A percentile compares a stretch with the other conserved stretches of the same genome.
These are phyloP conservation scores for Hirudinaria manillensis DNA, from an alignment of 2,888 invertebrate genomes.

Conservation along the genomic window DNA sequence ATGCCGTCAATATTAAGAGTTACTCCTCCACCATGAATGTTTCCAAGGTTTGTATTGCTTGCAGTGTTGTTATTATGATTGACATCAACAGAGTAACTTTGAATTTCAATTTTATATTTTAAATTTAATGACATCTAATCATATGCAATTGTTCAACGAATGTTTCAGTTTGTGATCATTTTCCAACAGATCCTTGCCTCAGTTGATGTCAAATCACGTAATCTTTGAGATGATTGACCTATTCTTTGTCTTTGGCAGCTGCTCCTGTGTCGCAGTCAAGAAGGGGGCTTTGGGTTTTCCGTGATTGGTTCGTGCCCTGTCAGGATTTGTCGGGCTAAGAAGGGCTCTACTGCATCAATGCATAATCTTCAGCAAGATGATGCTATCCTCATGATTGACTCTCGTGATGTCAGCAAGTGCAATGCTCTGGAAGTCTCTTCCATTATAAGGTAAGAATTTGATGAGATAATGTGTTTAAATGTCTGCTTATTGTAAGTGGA, in stretches of 20 bases:
- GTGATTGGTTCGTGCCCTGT: slow-evolving; percentile 9
- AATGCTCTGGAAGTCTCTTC: not conserved
- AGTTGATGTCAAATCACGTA: too few relatives aligned
- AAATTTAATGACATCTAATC: not conserved
- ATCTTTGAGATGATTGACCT: too few relatives aligned
- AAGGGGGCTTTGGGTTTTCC: slow-evolving; percentile 23
- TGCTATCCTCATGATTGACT: slow-evolving; percentile 5
- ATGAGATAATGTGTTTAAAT: not conserved
- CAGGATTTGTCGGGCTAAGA: slow-evolving; percentile 15
- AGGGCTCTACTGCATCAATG: not conserved
- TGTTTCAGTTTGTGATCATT: not conserved
- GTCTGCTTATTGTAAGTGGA: not conserved
- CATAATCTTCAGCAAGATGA: slow-evolving; percentile 20
- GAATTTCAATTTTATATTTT: not conserved
- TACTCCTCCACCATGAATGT: slow-evolving; percentile 17
- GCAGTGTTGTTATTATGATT: not conserved
- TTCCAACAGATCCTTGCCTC: too few relatives aligned
- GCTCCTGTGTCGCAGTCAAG: slow-evolving; percentile 4
- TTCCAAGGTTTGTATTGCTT: slow-evolving; percentile 25
- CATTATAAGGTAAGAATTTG: slow-evolving; percentile 18
- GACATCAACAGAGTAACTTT: not conserved
- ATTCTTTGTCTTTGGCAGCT: not conserved
- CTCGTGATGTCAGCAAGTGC: slow-evolving; percentile 11
- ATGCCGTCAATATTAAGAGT: not conserved
- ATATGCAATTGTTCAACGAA: not conserved